Conservation (phyloP, 1,140 invertebrate genomes). For the Neodiprion pinetum region DNA sequence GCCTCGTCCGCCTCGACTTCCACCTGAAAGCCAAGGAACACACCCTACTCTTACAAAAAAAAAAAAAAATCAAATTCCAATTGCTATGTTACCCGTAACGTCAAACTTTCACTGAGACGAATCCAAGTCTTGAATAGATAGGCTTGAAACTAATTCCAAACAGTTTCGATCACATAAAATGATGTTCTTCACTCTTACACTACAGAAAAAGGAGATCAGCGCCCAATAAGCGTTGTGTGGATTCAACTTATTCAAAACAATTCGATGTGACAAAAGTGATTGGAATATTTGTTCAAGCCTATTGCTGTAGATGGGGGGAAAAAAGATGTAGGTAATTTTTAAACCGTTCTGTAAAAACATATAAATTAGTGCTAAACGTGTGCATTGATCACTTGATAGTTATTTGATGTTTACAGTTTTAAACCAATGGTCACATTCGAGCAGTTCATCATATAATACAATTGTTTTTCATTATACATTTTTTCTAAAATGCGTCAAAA, state of each 20-base stretch:
- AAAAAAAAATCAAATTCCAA: not conserved
- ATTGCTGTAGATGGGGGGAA: not conserved
- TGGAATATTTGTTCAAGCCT: not conserved
- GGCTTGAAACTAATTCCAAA: not conserved
- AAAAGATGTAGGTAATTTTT: not conserved
- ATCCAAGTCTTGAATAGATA: not conserved
- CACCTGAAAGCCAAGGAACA: constrained; percentile 4
- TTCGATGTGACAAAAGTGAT: too few relatives aligned
- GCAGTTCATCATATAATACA: too few relatives aligned
- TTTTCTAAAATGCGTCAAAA: too few relatives aligned
- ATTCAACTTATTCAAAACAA: too few relatives aligned
- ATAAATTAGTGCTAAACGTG: not conserved
- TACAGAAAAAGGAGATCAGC: too few relatives aligned
- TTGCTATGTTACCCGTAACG: not conserved
- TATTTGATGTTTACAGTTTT: too few relatives aligned
- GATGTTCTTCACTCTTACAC: not conserved
- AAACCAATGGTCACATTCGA: too few relatives aligned
- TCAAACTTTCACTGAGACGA: not conserved
- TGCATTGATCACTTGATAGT: too few relatives aligned
- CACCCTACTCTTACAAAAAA: constrained; percentile 5
- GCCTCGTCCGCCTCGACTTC: constrained; percentile 45
- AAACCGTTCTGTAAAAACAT: not conserved
- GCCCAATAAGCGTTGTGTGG: too few relatives aligned
- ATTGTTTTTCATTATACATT: too few relatives aligned
- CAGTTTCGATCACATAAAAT: not conserved